phyloP scores from a whole-genome alignment of 2,797 vertebrate genomes.

The Acridotheres tristis region DNA sequence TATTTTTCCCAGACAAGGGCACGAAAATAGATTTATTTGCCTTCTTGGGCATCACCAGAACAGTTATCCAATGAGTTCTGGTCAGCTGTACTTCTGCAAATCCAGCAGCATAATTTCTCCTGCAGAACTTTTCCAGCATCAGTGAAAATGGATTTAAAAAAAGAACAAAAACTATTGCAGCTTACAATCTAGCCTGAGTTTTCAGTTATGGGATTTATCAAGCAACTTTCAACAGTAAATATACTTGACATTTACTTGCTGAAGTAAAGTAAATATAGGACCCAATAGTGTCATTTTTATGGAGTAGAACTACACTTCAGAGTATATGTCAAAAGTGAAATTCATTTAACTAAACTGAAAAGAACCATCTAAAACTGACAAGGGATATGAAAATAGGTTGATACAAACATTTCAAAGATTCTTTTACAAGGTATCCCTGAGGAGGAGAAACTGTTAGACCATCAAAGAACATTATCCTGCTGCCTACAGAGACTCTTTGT shows the following conservation, averaged over 20 bases:
- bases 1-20: not conserved
- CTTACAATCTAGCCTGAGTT: not conserved
- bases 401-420: conserved; percentile 35
- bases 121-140: not conserved
- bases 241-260: conserved; percentile 40
- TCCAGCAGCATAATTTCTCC: not conserved
- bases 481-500: not conserved
- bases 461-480: conserved; percentile 7
- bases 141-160: not conserved
- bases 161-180: not conserved
- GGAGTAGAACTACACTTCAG: conserved; percentile 1
- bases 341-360: conserved; percentile 61
- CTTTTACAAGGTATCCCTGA: not conserved
- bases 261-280: conserved; percentile 50
- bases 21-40: not conserved
- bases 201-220: conserved; percentile 36
- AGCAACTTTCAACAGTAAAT: conserved; percentile 28
- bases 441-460: not conserved
- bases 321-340: conserved; percentile 31
- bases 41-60: not conserved
- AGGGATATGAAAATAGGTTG: conserved; percentile 27
- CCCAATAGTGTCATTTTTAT: conserved; percentile 42
- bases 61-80: not conserved
- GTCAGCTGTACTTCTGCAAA: not conserved
- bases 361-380: conserved; percentile 33